Percentiles rank a stretch among this genome's conserved stretches.
These are phyloP conservation scores for Recurvirostra avosetta DNA, from an alignment of 2,113 vertebrate species.

Conservation along the genomic window DNA sequence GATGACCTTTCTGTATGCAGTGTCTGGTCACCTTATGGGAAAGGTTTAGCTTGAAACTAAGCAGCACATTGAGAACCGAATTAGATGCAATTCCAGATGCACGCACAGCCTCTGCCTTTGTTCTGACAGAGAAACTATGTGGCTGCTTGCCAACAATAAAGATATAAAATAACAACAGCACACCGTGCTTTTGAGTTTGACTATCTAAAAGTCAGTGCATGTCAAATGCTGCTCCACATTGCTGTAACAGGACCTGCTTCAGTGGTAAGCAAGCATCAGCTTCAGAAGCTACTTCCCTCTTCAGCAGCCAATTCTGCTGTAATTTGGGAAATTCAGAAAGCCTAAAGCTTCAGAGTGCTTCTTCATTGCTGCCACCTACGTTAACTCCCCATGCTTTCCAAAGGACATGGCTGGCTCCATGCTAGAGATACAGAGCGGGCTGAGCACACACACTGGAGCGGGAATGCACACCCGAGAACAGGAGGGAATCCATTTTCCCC, in stretches of 20 bases:
- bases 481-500: conserved; percentile 28
- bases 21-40: neutral
- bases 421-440: neutral
- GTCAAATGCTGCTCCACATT: neutral
- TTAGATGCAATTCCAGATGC: neutral
- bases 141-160: neutral
- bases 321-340: neutral
- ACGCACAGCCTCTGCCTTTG: neutral
- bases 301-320: neutral
- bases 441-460: rapidly evolving
- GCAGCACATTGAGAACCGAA: neutral
- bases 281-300: neutral
- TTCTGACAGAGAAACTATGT: neutral
- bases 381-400: neutral
- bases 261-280: neutral
- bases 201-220: neutral
- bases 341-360: neutral
- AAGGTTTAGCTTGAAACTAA: neutral
- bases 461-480: neutral
- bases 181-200: neutral
- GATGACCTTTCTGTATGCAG: neutral
- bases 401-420: rapidly evolving
- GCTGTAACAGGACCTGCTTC: neutral
- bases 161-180: neutral
- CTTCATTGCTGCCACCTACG: neutral